phyloP scores from a whole-genome alignment of 2,797 vertebrate genomes.

The Macrochelys suwanniensis region DNA sequence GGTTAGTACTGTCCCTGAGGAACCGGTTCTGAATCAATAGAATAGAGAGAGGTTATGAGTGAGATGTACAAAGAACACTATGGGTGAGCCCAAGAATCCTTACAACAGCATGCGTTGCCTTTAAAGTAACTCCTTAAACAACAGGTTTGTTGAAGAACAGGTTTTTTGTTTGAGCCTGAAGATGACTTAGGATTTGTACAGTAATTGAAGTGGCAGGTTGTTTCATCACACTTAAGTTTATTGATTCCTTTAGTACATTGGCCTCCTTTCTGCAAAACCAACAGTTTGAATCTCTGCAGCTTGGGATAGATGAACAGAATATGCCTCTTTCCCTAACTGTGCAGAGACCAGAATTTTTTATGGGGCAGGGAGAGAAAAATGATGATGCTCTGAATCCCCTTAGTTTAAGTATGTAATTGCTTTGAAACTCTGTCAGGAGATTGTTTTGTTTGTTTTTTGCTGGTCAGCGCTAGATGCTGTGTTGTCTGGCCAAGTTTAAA shows the following conservation, averaged over 20 bases:
- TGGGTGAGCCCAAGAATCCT: slow-evolving; percentile 13
- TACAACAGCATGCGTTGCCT: slow-evolving; percentile 57
- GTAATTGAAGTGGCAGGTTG: slow-evolving; percentile 57
- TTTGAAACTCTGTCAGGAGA: not conserved
- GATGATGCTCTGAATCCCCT: not conserved
- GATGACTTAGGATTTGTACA: slow-evolving; percentile 18
- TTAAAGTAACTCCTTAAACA: slow-evolving; percentile 67
- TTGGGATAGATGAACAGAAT: slow-evolving; percentile 14
- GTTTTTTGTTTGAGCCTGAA: slow-evolving; percentile 8
- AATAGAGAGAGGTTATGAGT: slow-evolving; percentile 1
- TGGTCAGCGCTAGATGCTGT: not conserved
- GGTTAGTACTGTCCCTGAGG: not conserved
- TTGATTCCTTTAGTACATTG: slow-evolving; percentile 65
- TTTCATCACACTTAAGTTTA: slow-evolving; percentile 67
- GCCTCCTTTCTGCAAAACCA: slow-evolving; percentile 62
- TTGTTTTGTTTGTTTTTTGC: not conserved
- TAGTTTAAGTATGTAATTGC: not conserved
- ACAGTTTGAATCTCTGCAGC: slow-evolving; percentile 16
- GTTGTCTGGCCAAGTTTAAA: not conserved
- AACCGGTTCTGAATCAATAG: not conserved
- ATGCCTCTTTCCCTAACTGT: slow-evolving; percentile 19
- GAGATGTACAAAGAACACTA: not conserved
- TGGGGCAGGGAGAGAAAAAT: not conserved
- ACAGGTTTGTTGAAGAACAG: slow-evolving; percentile 48
- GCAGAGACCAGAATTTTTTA: not conserved